Conservation (phyloP, 2,888 invertebrate species). For the Dioctria linearis region DNA sequence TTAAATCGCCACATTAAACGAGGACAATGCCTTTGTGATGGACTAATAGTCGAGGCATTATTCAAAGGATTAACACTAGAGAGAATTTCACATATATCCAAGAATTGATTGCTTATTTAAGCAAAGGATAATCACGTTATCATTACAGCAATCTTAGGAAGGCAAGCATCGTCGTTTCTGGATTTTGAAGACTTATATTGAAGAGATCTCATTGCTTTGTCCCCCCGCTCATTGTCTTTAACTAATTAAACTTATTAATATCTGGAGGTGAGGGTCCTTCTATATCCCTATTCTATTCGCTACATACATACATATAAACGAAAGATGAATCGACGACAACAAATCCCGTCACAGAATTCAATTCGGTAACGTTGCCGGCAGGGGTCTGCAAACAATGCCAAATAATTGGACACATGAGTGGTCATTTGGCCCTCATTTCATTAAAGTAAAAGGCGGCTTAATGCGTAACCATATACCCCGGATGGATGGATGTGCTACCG, state of each 20-base stretch:
- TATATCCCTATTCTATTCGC: not conserved
- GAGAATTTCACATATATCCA: not conserved
- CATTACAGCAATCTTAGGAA: slow-evolving; percentile 25
- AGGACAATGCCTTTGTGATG: slow-evolving; percentile 25
- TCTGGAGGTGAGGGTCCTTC: slow-evolving; percentile 3
- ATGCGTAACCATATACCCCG: slow-evolving; percentile 46
- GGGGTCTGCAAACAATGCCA: slow-evolving; percentile 61
- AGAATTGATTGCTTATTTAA: slow-evolving; percentile 43
- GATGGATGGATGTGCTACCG: slow-evolving; percentile 22
- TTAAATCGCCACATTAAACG: slow-evolving; percentile 44
- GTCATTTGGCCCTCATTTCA: slow-evolving; percentile 61
- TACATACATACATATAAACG: not conserved
- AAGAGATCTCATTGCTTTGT: not conserved
- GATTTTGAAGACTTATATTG: not conserved
- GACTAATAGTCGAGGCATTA: slow-evolving; percentile 34
- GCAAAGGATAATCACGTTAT: slow-evolving; percentile 1
- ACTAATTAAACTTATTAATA: slow-evolving; percentile 53
- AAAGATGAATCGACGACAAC: slow-evolving; percentile 39
- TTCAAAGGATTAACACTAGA: slow-evolving; percentile 44
- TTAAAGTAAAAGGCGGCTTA: slow-evolving; percentile 52
- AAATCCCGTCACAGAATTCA: slow-evolving; percentile 35
- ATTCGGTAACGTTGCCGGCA: slow-evolving; percentile 52
- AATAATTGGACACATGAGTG: slow-evolving; percentile 64
- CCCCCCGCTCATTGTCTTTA: slow-evolving; percentile 19
- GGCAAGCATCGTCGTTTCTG: not conserved